Evolutionary conservation across 2,888 invertebrate genomes (phyloP), one percentile per base, ranked within the genome.

Genomic region (Eulithis prunata): DNA sequence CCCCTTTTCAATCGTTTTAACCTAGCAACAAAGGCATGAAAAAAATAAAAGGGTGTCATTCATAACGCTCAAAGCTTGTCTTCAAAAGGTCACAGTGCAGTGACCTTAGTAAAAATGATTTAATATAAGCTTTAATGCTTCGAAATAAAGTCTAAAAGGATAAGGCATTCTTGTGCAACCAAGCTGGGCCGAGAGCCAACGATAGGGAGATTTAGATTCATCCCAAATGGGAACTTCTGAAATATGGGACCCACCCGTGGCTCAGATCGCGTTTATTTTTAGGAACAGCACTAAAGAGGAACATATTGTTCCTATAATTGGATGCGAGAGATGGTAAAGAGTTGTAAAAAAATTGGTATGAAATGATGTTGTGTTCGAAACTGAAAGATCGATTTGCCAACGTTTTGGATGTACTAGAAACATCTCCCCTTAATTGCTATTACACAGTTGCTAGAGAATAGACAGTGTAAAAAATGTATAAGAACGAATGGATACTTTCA

Each of bases 181-280:
- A 71, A 66, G 59, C 70, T 76, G 83, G 86, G 85, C 81, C 75
- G 62, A 57, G 78, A 83, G 86, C 86, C 88, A 89, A 83, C 76
- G 79, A 82, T 83, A 82, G 77, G 74, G 78, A 84, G 84, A 88
- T 89, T 87, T 85, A 86, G 82, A 85, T 82, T 83, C 82, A 82
- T 82, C 79, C 84, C 77, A 64, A 83, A 82, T 76, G 79, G 80
- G 74, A 72, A 74, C 75, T 73, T 75, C 80, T 85, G 80, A 85
- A 81, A 85, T 85, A 86, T 86, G 81, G 79, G 74, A 66, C 71
- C 74, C 82, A 80, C 73, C 77, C 80, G 81, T 78, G 83, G 78
- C 78, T 78, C 76, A 77, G 81, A 81, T 80, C 71, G 75, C 73
- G 73, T 77, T 77, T 83, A 79, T 84, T 83, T 84, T 83, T 80